Conservation (phyloP, 2,113 vertebrate genomes). For the Peromyscus leucopus region DNA sequence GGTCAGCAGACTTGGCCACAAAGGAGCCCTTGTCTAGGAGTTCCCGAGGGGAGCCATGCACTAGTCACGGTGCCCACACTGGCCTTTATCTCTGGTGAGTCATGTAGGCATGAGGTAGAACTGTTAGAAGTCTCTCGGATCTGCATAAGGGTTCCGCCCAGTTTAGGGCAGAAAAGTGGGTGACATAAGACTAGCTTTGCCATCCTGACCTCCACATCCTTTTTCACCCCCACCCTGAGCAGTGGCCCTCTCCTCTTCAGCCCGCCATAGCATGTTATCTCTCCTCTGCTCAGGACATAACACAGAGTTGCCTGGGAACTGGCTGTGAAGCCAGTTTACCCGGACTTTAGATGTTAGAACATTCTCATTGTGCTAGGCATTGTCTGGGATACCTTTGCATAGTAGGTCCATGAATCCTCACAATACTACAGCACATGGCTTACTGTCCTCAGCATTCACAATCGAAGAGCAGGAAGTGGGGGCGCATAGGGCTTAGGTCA, state of each 20-base stretch:
- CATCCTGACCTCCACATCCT: too few species aligned
- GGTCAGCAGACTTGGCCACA: constrained; percentile 82
- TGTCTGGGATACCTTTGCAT: neutral
- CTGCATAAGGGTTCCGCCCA: neutral
- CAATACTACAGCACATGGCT: neutral
- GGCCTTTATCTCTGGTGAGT: constrained; percentile 70
- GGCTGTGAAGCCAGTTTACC: neutral
- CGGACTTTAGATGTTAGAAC: neutral
- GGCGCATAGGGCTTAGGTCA: neutral
- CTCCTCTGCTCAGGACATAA: neutral
- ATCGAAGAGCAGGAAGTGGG: neutral
- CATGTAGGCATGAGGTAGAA: constrained; percentile 46
- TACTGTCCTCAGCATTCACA: neutral
- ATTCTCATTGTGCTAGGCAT: neutral
- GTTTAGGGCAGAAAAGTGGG: neutral
- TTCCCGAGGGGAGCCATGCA: constrained; percentile 79
- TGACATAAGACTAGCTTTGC: neutral
- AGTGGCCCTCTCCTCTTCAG: neutral
- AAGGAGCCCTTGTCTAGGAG: constrained; percentile 81
- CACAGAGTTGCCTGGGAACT: neutral
- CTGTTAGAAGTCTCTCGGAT: neutral
- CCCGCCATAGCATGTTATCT: neutral
- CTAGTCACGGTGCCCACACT: constrained; percentile 73
- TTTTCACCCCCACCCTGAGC: neutral
- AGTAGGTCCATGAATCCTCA: neutral